phyloP scores from a whole-genome alignment of 2,113 vertebrate species.

The Perognathus longimembris region DNA sequence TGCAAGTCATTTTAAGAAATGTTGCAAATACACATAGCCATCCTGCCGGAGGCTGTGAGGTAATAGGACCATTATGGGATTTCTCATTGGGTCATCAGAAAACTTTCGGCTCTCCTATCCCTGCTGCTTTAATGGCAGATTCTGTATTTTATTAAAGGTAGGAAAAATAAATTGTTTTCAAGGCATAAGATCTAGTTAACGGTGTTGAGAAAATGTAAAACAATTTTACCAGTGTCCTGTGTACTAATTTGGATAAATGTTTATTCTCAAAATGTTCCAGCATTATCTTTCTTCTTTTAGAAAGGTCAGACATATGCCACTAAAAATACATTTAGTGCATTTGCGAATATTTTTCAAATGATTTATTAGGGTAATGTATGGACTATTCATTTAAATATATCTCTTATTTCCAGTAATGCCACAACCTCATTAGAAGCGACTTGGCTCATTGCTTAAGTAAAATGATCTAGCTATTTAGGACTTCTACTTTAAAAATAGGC shows the following conservation, averaged over 20 bases:
- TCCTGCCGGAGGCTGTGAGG: constrained; percentile 58
- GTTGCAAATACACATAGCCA: constrained; percentile 46
- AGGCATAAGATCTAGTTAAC: constrained; percentile 67
- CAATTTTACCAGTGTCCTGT: constrained; percentile 68
- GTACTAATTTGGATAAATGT: constrained; percentile 77
- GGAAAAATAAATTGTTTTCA: constrained; percentile 62
- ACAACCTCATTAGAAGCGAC: constrained; percentile 75
- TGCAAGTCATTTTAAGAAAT: constrained; percentile 72
- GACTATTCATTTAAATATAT: constrained; percentile 80
- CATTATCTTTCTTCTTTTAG: constrained; percentile 65
- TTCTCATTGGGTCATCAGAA: constrained; percentile 72
- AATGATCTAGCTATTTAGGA: constrained; percentile 75
- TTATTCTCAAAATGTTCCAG: constrained; percentile 72
- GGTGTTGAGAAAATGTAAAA: constrained; percentile 74
- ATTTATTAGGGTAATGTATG: constrained; percentile 75
- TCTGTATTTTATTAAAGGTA: constrained; percentile 72
- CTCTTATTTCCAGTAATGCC: constrained; percentile 78
- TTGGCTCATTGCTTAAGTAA: constrained; percentile 81
- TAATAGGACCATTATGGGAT: constrained; percentile 72
- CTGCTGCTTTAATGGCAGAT: constrained; percentile 51
- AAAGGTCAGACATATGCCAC: constrained; percentile 74
- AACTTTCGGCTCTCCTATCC: constrained; percentile 64
- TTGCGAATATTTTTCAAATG: constrained; percentile 76
- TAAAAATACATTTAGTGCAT: constrained; percentile 71
- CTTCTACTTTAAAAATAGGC: constrained; percentile 74